These are phyloP conservation scores for Onychomys leucogaster DNA, from an alignment of 2,797 vertebrate species.

Conservation along the genomic window DNA sequence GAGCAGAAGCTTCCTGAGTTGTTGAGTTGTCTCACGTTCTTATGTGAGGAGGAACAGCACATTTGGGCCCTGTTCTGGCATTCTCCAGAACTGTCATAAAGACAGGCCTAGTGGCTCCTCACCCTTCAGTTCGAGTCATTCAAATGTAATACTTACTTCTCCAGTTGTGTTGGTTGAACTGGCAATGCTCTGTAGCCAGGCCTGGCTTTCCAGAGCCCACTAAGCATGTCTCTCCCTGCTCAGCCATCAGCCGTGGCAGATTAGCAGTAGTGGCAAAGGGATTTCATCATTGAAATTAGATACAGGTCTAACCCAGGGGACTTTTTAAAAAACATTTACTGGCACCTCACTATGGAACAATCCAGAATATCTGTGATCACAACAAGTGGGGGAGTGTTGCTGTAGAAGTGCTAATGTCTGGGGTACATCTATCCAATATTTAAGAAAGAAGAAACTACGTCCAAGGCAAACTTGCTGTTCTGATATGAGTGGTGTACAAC, in stretches of 20 bases:
- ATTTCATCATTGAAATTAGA: neutral
- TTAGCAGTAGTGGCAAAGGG: neutral
- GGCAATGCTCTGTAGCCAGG: neutral
- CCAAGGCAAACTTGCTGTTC: neutral
- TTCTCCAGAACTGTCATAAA: neutral
- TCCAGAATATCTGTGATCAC: neutral
- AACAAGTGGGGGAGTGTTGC: neutral
- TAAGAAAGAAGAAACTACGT: neutral
- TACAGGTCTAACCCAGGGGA: neutral
- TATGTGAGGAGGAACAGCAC: neutral
- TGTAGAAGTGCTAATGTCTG: neutral
- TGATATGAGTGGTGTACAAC: neutral
- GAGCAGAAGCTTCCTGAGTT: neutral
- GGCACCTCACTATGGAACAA: neutral
- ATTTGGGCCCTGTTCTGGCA: neutral
- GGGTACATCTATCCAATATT: neutral
- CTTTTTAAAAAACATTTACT: neutral
- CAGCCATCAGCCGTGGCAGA: neutral
- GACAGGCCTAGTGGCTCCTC: neutral
- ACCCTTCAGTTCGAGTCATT: conserved; percentile 13
- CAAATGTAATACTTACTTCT: conserved; percentile 16
- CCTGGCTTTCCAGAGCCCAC: neutral
- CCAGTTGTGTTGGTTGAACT: neutral
- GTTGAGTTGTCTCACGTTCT: neutral
- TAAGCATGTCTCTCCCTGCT: neutral